A percentile compares a stretch with the other conserved stretches of the same genome.
Evolutionary conservation across 2,888 invertebrate species (phyloP).

Genomic region (Nasonia oneida): DNA sequence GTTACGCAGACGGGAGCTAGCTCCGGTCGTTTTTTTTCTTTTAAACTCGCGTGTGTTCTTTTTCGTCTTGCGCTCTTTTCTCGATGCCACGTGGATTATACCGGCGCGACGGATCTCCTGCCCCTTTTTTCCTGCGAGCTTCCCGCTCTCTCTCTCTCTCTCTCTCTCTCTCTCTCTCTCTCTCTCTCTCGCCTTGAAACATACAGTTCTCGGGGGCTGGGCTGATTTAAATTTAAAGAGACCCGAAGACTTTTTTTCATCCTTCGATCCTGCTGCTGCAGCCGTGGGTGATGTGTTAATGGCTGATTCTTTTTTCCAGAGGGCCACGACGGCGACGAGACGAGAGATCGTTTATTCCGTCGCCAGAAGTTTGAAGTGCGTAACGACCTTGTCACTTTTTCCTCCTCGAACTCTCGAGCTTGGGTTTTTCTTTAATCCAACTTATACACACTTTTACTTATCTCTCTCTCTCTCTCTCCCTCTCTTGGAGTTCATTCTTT

Average conservation of each 20-base stretch:
- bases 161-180: neutral
- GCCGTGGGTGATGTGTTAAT: neutral
- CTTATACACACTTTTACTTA: conserved; percentile 9
- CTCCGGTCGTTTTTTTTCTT: neutral
- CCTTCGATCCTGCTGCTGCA: neutral
- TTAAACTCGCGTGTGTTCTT: neutral
- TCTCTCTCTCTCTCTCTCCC: neutral
- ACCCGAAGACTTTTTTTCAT: neutral
- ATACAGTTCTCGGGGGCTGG: neutral
- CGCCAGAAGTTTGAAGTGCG: neutral
- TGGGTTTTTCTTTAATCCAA: conserved; percentile 4
- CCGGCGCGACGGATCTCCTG: neutral
- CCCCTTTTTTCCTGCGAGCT: neutral
- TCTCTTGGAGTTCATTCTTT: neutral
- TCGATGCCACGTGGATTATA: conserved; percentile 47
- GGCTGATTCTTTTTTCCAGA: neutral
- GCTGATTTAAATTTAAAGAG: conserved; percentile 48
- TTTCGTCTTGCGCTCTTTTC: neutral
- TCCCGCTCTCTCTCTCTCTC: neutral
- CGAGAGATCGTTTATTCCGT: neutral
- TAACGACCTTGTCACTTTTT: neutral
- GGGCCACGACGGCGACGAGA: neutral
- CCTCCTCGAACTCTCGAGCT: neutral
- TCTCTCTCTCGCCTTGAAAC: neutral
- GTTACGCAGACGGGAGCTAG: conserved; percentile 37